A percentile compares a stretch with the other conserved stretches of the same genome.
These are phyloP conservation scores for Calliphora vicina DNA, from an alignment of 1,140 invertebrate species.

Conservation along the genomic window DNA sequence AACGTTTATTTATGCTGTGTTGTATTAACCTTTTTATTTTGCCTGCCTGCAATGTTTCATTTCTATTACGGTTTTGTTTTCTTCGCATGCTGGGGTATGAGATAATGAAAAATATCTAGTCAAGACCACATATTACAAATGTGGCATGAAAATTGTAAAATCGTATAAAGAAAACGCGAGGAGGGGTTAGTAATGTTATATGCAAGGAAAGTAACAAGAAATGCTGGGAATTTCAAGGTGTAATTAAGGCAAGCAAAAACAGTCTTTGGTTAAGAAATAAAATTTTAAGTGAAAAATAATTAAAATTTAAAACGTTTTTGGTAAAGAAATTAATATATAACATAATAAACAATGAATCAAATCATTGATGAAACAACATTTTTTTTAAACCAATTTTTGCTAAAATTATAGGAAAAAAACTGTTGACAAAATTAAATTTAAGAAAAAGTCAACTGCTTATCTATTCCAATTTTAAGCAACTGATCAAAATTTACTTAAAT, in stretches of 20 bases:
- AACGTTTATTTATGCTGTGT: background rate
- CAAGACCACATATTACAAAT: slow-evolving; percentile 5
- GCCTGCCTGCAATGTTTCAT: background rate
- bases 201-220: background rate
- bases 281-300: too few relatives aligned
- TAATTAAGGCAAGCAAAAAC: background rate
- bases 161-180: background rate
- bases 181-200: background rate
- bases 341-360: too few relatives aligned
- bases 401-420: too few relatives aligned
- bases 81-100: background rate
- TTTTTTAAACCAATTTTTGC: too few relatives aligned
- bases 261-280: too few relatives aligned
- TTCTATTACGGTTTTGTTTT: background rate
- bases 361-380: too few relatives aligned
- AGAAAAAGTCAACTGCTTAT: too few relatives aligned
- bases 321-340: too few relatives aligned
- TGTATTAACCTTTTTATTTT: background rate
- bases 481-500: too few relatives aligned
- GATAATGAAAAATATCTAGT: background rate
- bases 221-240: background rate
- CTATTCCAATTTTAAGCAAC: too few relatives aligned
- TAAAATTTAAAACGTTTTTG: too few relatives aligned
- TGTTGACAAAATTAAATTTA: too few relatives aligned
- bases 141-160: background rate